Evolutionary conservation across 2,113 vertebrate species (phyloP).

Genomic region (Platysternon megacephalum): DNA sequence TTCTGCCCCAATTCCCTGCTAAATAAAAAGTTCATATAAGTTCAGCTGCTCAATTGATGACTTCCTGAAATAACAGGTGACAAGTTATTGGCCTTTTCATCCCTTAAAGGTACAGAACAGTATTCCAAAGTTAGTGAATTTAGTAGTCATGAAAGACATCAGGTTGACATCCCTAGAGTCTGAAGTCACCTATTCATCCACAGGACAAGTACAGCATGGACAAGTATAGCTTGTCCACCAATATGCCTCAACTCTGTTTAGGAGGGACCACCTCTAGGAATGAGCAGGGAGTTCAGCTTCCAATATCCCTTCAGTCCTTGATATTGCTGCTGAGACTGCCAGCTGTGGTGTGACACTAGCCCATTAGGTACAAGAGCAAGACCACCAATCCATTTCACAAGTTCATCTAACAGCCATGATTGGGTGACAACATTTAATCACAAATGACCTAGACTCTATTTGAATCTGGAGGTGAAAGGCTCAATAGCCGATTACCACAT

Average conservation of each 20-base stretch:
- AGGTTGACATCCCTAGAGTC: neutral
- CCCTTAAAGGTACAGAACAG: neutral
- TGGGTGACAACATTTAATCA: neutral
- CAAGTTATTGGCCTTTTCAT: neutral
- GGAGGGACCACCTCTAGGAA: neutral
- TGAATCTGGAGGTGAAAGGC: neutral
- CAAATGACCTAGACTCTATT: neutral
- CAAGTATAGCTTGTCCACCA: neutral
- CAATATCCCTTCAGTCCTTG: neutral
- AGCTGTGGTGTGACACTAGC: neutral
- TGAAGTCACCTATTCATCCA: neutral
- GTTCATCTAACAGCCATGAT: neutral
- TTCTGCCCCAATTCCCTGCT: conserved; percentile 33
- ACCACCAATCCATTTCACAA: neutral
- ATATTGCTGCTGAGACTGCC: neutral
- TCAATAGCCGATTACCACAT: neutral
- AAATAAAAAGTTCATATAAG: neutral
- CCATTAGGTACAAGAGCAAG: neutral
- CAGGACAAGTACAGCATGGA: neutral
- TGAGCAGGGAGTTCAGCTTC: neutral
- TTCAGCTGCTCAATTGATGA: conserved; percentile 1
- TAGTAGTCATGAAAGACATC: neutral
- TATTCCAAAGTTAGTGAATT: neutral
- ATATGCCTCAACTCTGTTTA: neutral
- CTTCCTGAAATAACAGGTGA: conserved; percentile 41